Base-by-base conservation (phyloP, 2,888 invertebrate genomes). In the Muscina levida region DNA sequence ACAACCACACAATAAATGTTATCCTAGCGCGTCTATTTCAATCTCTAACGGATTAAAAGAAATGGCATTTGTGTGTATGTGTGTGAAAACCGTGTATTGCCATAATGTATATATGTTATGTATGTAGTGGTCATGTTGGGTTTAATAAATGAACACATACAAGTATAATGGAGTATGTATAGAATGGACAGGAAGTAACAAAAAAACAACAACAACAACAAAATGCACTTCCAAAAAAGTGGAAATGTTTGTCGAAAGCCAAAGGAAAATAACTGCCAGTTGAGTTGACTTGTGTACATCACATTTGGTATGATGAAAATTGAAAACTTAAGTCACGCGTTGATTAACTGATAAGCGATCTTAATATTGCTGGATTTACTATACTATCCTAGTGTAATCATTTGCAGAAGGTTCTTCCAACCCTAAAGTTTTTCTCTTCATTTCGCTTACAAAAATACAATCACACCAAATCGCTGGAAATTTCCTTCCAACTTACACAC, bases 131-230 rank as follows among this genome's bases (percentile, higher is more conserved):
- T 17, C 15, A 3, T 46, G 46, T 4, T 31, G 37, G 31, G 37
- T 17, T 15, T 26, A 59, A 42, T 56, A 53, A n/a, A 68, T n/a
- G 24, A 44, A 5, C 44, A 31, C 31, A 31, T 8, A 31, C 31
- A 44, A 5, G 2, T 15, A 71, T 31, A 24, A 19, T 24, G 26
- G 39, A 62, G 37, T 37, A 59, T 37, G 37, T 37, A 59, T 37
- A 51, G 48, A 62, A 62, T 39, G 62, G 51, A 62, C 22, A 46
- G 72, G 62, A 59, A 72, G 72, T 62, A 72, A 72, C 48, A 72
- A 72, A 72, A 72, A 72, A 62, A 37, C 42, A 62, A 62, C n/a
- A 19, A 10, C 56, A 24, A 37, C n/a, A 37, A 19, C 19, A 22
- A 62, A 62, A 19, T 13, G 59, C 1, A 19, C 19, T 31, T 8